phyloP scores from a whole-genome alignment of 2,113 vertebrate species.

The Oreotrochilus melanogaster region DNA sequence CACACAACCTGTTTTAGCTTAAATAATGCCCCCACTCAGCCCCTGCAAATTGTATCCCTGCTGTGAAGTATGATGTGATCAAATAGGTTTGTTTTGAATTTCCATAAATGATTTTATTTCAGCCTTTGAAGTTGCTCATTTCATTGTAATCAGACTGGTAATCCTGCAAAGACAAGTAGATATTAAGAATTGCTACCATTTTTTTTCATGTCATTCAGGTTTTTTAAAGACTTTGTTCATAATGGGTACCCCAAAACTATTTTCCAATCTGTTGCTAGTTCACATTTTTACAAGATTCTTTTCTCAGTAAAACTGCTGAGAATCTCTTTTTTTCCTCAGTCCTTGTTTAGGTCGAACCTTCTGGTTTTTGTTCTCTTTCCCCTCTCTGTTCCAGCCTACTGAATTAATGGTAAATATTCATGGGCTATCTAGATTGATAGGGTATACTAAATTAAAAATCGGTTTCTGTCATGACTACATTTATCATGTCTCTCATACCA shows the following conservation, averaged over 20 bases:
- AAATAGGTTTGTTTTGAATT: conserved; percentile 62
- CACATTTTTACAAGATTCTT: not conserved
- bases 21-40: conserved; percentile 46
- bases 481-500: conserved; percentile 73
- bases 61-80: conserved; percentile 66
- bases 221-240: not conserved
- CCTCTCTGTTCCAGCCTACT: not conserved
- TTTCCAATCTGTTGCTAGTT: not conserved
- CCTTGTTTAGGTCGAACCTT: conserved; percentile 51
- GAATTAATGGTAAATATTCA: conserved; percentile 78
- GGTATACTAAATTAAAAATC: conserved; percentile 79
- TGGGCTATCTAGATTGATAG: conserved; percentile 77
- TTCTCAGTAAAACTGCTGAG: conserved; percentile 21
- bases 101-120: conserved; percentile 53
- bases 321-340: conserved; percentile 22
- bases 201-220: not conserved
- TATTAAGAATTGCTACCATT: not conserved
- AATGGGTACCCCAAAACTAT: not conserved
- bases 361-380: not conserved
- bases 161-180: not conserved
- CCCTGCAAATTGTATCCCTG: conserved; percentile 55
- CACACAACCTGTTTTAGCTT: conserved; percentile 61
- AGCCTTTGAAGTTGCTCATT: conserved; percentile 21
- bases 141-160: conserved; percentile 6
- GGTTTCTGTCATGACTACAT: conserved; percentile 76